Conservation (phyloP, 1,140 invertebrate species). For the Arion vulgaris region DNA sequence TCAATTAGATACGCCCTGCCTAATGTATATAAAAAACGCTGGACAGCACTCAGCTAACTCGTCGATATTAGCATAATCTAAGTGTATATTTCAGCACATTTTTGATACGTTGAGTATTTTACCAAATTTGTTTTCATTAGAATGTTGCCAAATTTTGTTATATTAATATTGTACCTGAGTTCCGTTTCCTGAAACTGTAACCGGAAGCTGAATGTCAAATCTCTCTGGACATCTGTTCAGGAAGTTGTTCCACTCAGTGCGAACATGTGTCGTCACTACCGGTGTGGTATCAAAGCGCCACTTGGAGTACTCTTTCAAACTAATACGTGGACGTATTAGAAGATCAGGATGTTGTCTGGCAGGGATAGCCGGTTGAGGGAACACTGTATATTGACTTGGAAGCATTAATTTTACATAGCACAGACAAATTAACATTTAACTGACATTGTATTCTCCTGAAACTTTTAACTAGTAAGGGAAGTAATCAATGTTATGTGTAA, state of each 20-base stretch:
- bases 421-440: not conserved
- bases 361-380: not conserved
- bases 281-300: constrained; percentile 25
- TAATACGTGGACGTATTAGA: not conserved
- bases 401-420: not conserved
- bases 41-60: too few species aligned
- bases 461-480: too few species aligned
- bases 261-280: not conserved
- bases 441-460: too few species aligned
- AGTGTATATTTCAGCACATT: too few species aligned
- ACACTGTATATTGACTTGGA: not conserved
- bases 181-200: not conserved
- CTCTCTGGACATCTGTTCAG: constrained; percentile 18
- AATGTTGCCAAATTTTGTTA: too few species aligned
- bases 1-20: too few species aligned
- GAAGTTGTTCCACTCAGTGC: not conserved
- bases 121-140: too few species aligned
- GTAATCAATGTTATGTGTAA: too few species aligned
- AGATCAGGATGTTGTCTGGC: not conserved
- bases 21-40: too few species aligned
- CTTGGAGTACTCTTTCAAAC: not conserved
- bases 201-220: constrained; percentile 8
- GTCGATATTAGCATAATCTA: too few species aligned
- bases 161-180: not conserved
- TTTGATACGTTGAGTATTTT: too few species aligned